These are phyloP conservation scores for Acestrorhynchus altus DNA, from an alignment of 2,797 vertebrate species.

Conservation along the genomic window DNA sequence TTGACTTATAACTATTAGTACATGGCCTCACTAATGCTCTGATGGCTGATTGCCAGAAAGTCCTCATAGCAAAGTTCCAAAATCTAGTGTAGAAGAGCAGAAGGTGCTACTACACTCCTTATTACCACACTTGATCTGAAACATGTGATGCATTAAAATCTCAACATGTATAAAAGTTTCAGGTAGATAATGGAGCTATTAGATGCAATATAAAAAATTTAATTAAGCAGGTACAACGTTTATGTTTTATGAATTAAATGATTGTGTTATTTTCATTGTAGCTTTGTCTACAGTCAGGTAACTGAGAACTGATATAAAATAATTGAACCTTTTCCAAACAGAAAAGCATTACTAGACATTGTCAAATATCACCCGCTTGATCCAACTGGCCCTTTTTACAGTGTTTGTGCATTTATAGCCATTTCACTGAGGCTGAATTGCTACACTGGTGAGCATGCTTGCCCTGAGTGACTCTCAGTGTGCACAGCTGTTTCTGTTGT, in stretches of 20 bases:
- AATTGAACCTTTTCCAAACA: neutral
- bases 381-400: neutral
- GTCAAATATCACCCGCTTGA: neutral
- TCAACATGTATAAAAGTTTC: no score
- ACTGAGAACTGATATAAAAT: neutral
- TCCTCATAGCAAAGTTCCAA: no score
- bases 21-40: no score
- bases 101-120: no score
- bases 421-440: conserved; percentile 47
- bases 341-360: neutral
- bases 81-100: no score
- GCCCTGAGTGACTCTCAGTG: conserved; percentile 52
- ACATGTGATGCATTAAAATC: neutral
- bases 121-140: no score
- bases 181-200: no score
- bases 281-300: neutral
- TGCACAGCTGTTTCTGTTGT: conserved; percentile 63
- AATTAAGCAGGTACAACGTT: neutral
- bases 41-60: no score
- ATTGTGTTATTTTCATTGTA: neutral
- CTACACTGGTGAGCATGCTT: conserved; percentile 50
- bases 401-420: conserved; percentile 23
- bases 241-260: neutral
- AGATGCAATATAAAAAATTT: no score
- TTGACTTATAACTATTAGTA: no score